Base-by-base conservation (phyloP, 2,797 vertebrate genomes). In the Rhinoraja longicauda region DNA sequence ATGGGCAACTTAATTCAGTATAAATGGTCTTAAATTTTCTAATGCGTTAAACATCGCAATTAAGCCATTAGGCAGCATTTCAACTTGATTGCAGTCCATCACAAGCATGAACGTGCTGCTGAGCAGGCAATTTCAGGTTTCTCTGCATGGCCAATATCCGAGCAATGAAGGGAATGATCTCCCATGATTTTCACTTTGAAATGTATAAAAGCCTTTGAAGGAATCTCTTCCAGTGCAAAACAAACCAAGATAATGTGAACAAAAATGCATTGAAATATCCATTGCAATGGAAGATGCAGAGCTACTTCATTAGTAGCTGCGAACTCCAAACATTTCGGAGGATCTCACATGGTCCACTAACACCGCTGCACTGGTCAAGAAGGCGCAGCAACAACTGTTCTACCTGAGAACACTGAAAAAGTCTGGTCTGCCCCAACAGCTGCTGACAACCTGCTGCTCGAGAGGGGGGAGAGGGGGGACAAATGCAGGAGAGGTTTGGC, bases 1-100 rank as follows among this genome's bases (percentile, higher is more conserved):
- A 86, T 21, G n/a, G n/a, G 32, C n/a, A 32, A 88, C 7, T 59
- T 64, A n/a, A 8, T 84, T 29, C 12, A 84, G 53, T 12, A 45
- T 53, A 88, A 88, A 88, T 88, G 15, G n/a, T 21, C 84, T 32
- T 19, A 88, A 64, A 88, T 32, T 88, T 88, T 88, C 59, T 17
- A 88, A 21, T 67, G n/a, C 32, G 64, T 45, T 17, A 19, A 64
- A 64, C 7, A n/a, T 15, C 84, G 32, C 59, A 36, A 64, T 59
- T 7, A 64, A 88, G 32, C 29, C 1, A 13, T 64, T 88, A 32
- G 5, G 19, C 17, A 32, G 7, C 32, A 17, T n/a, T 19, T 88
- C 6, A 88, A 17, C 15, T 32, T 64, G n/a, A 88, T 32, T 1
- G 17, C 19, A 64, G 15, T 32, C 59, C 29, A 15, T 64, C 17